These are phyloP conservation scores for Mobula hypostoma DNA, from an alignment of 2,113 vertebrate genomes.

Conservation along the genomic window DNA sequence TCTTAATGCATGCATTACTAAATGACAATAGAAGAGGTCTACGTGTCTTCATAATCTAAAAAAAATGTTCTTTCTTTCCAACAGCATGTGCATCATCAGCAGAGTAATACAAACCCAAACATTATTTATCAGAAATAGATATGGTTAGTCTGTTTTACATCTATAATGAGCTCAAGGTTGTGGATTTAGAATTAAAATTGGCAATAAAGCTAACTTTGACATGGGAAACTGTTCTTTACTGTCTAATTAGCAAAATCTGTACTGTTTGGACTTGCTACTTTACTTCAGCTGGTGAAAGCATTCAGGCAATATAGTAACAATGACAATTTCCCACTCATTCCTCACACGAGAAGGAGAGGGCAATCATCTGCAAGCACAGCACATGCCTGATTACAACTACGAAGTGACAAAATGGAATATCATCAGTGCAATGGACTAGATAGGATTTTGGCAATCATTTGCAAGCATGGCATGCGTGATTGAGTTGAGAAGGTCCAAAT, in stretches of 20 bases:
- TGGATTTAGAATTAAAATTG: not conserved
- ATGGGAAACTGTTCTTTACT: slow-evolving; percentile 10
- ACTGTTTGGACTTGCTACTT: slow-evolving; percentile 14
- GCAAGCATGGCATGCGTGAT: not conserved
- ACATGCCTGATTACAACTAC: slow-evolving; percentile 9
- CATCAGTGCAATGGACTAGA: not conserved
- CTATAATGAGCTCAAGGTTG: not conserved
- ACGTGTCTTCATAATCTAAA: too few species aligned
- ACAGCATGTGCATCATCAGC: not conserved
- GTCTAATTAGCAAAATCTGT: slow-evolving; percentile 20
- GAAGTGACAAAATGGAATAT: slow-evolving; percentile 11
- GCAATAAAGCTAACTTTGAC: not conserved
- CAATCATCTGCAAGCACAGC: slow-evolving; percentile 6
- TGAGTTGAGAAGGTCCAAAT: not conserved
- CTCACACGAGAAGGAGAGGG: not conserved
- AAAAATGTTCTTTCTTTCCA: not conserved
- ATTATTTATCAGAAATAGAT: slow-evolving; percentile 12
- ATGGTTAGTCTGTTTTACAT: too few species aligned
- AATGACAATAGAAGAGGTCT: too few species aligned
- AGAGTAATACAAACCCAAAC: not conserved
- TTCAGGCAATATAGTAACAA: slow-evolving; percentile 17
- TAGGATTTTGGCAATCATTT: slow-evolving; percentile 10
- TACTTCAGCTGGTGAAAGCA: not conserved
- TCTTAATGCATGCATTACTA: too few species aligned
- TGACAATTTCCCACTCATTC: not conserved